Evolutionary conservation across 2,888 invertebrate genomes (phyloP), one percentile per base, ranked within the genome.

Genomic region (Timandra comae): DNA sequence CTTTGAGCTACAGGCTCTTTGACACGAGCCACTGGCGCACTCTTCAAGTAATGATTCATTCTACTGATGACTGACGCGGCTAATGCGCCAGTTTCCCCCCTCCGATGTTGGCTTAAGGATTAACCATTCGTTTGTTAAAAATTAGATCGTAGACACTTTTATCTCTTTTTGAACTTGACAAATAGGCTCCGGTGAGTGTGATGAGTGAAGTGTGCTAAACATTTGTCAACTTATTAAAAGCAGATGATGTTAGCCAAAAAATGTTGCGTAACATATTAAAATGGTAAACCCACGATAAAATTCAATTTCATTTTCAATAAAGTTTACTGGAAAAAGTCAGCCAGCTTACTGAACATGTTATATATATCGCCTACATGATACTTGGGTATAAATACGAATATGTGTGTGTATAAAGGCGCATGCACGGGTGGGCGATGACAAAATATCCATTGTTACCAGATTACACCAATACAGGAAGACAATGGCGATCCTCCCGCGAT

Each of bases 21-120:
- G 82, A 82, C 82, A 81, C 84, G 79, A 81, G 79, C 80, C 78
- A 81, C 82, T 80, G 78, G 68, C 79, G 80, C 70, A 76, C 84
- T 82, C 84, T 84, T 84, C 82, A 85, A 84, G 81, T 85, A 85
- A 85, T 84, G 84, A 84, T 84, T 82, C 82, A 84, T 82, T 84
- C 82, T 81, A 69, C 78, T 81, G 84, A 81, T 81, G 81, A 82
- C 73, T 81, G 79, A 79, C 80, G 74, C 78, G 63, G 81, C 82
- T 84, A 84, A 82, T 84, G 73, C 80, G 68, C 48, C 75, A 62
- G 67, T 65, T 72, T 68, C 59, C 62, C 64, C 60, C 54, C 63
- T 63, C 52, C 59, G 49, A 65, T 71, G 70, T 80, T 78, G 73
- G 67, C 65, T 64, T 73, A 73, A 62, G 63, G 64, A 75, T 78